These are phyloP conservation scores for Cephalophus harveyi DNA, from an alignment of 2,113 vertebrate species.

Conservation along the genomic window DNA sequence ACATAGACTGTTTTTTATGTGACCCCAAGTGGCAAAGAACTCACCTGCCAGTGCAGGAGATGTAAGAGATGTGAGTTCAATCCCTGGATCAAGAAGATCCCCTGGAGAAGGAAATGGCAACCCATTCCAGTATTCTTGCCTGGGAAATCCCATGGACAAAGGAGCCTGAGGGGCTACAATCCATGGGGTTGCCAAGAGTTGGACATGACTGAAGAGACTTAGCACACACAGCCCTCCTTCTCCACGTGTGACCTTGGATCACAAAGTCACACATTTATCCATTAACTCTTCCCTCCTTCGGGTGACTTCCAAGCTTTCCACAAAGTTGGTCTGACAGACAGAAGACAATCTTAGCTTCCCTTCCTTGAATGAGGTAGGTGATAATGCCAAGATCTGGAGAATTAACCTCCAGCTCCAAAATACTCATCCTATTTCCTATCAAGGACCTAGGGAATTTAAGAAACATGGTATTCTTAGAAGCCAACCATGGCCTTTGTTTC, in stretches of 20 bases:
- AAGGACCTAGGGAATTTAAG: not conserved
- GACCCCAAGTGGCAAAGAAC: not conserved
- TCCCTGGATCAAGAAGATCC: not conserved
- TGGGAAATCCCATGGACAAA: not conserved
- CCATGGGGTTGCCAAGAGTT: fast-evolving
- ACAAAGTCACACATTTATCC: not conserved
- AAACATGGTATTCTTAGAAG: not conserved
- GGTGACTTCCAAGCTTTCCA: not conserved
- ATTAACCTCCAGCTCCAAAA: not conserved
- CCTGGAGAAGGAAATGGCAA: not conserved
- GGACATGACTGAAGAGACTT: not conserved
- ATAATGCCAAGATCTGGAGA: not conserved
- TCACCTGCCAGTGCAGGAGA: not conserved
- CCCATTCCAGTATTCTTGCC: not conserved
- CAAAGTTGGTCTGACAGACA: not conserved
- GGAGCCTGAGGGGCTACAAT: not conserved
- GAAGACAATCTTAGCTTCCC: not conserved
- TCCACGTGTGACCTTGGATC: not conserved
- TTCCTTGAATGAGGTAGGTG: not conserved
- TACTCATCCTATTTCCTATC: not conserved
- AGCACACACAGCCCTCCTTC: not conserved
- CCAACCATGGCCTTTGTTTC: not conserved
- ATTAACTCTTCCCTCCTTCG: not conserved
- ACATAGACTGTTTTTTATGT: not conserved
- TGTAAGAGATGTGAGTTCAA: not conserved